A percentile compares a stretch with the other conserved stretches of the same genome.
phyloP scores from a whole-genome alignment of 1,140 invertebrate genomes.

The Caerostris extrusa region DNA sequence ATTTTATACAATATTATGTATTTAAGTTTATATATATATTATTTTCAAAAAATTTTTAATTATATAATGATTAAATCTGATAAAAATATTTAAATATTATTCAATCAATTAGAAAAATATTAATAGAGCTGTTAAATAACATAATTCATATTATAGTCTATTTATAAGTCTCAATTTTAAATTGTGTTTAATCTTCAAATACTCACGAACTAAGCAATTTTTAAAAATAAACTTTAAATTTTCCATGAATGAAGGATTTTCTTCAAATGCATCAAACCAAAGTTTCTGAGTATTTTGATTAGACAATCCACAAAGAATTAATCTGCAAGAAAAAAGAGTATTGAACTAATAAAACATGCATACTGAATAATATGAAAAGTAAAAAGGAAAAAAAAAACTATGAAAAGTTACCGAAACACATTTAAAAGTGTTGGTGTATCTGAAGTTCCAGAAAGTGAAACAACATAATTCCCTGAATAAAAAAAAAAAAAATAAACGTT shows the following conservation, averaged over 20 bases:
- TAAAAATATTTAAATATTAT: neutral
- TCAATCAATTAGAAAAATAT: neutral
- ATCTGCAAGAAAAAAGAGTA: slow-evolving; percentile 7
- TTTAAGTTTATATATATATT: neutral
- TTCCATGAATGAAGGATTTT: slow-evolving; percentile 38
- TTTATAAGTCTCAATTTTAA: neutral
- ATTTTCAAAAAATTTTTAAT: neutral
- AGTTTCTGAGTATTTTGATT: neutral
- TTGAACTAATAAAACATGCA: neutral
- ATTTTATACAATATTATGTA: neutral
- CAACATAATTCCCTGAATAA: neutral
- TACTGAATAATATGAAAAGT: neutral
- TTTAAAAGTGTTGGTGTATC: slow-evolving; percentile 46
- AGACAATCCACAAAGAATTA: slow-evolving; percentile 45
- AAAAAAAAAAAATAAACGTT: slow-evolving; percentile 6
- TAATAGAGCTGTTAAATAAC: neutral
- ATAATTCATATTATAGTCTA: neutral
- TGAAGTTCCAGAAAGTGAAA: slow-evolving; percentile 41
- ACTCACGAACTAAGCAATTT: slow-evolving; percentile 45
- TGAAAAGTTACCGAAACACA: slow-evolving; percentile 39
- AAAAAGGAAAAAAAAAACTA: neutral
- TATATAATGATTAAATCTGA: too few relatives aligned
- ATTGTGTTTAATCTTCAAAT: neutral
- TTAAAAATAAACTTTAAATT: slow-evolving; percentile 62
- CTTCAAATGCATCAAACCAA: slow-evolving; percentile 45